A percentile compares a stretch with the other conserved stretches of the same genome.
phyloP scores from a whole-genome alignment of 2,113 vertebrate species.

The Agapornis roseicollis region DNA sequence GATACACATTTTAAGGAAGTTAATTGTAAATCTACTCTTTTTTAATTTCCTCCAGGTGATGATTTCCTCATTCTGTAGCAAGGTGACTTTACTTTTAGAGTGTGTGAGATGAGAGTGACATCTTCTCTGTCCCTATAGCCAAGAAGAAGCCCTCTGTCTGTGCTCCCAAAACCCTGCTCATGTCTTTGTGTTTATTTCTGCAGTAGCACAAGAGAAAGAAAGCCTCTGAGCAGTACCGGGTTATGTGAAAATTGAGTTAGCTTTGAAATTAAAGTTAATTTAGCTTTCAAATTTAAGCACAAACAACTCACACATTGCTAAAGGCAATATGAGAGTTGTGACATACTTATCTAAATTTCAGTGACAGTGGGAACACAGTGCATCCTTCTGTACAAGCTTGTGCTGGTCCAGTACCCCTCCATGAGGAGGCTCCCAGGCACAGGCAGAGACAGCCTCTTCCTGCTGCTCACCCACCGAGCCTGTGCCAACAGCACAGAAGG shows the following conservation, averaged over 20 bases:
- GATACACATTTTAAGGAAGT: neutral
- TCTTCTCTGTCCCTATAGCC: neutral
- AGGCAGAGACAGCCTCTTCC: neutral
- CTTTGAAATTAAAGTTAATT: neutral
- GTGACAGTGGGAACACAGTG: neutral
- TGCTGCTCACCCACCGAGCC: neutral
- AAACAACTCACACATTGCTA: neutral
- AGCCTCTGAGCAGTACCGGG: neutral
- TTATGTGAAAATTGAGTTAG: neutral
- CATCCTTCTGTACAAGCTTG: neutral
- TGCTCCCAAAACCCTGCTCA: accelerated
- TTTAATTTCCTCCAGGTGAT: neutral
- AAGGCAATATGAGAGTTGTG: neutral
- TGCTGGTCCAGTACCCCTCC: neutral
- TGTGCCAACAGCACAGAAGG: neutral
- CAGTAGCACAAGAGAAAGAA: neutral
- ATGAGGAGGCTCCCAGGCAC: neutral
- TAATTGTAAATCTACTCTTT: neutral
- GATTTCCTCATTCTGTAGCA: neutral
- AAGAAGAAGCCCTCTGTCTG: neutral
- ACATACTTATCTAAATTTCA: neutral
- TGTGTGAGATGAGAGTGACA: accelerated
- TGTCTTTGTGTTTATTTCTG: neutral
- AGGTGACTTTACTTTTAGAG: neutral
- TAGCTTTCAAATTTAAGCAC: neutral